Percentiles rank a stretch among this genome's conserved stretches.
These are phyloP conservation scores for Pleuronectes platessa DNA, from an alignment of 2,113 vertebrate genomes.

Conservation along the genomic window DNA sequence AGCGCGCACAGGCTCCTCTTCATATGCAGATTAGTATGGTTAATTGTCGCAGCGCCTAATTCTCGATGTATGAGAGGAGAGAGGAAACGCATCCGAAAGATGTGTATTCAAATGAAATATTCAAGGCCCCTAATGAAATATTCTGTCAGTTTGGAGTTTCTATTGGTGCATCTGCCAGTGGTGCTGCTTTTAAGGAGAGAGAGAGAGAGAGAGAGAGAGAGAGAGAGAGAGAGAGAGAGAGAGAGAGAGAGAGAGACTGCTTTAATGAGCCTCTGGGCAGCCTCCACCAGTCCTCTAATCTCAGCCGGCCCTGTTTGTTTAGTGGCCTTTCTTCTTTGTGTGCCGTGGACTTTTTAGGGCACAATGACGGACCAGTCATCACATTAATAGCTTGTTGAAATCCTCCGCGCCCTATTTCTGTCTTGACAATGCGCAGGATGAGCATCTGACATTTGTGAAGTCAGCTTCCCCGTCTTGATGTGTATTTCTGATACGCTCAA, in stretches of 20 bases:
- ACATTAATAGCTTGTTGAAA: constrained; percentile 48
- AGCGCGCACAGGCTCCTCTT: constrained; percentile 45
- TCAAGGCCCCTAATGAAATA: constrained; percentile 77
- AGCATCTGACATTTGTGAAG: constrained; percentile 20
- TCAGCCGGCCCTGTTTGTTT: constrained; percentile 53
- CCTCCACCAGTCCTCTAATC: constrained; percentile 48
- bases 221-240: background rate
- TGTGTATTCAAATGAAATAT: constrained; percentile 78
- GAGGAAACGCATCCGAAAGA: constrained; percentile 67
- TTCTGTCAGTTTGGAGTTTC: constrained; percentile 77
- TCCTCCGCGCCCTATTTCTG: constrained; percentile 40
- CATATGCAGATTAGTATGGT: constrained; percentile 64
- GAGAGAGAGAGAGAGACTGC: constrained; percentile 26
- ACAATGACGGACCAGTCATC: constrained; percentile 38
- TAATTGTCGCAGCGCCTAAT: constrained; percentile 69
- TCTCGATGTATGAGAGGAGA: constrained; percentile 66
- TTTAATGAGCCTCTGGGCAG: constrained; percentile 73
- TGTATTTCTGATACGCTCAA: constrained; percentile 33
- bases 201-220: constrained; percentile 1
- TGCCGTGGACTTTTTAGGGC: constrained; percentile 31
- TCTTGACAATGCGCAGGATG: constrained; percentile 14
- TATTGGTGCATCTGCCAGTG: constrained; percentile 53
- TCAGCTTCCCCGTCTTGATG: constrained; percentile 34
- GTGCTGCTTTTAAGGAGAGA: constrained; percentile 64
- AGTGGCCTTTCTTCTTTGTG: constrained; percentile 50